Base-by-base conservation (phyloP, 2,113 vertebrate species). In the Erpornis zantholeuca region DNA sequence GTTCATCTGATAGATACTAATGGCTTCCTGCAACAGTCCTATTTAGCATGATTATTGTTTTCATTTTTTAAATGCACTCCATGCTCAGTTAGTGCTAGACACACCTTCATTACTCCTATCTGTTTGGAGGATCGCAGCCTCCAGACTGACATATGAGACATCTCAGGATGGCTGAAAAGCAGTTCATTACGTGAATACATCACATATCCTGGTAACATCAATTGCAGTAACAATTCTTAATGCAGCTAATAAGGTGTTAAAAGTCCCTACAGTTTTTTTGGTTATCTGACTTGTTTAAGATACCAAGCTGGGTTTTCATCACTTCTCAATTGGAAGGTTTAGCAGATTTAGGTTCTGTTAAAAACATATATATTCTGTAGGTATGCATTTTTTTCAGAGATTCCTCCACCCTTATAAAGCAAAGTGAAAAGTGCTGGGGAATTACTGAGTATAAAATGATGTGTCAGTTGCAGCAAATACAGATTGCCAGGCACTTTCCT, bases 81-180 rank as follows among this genome's bases (percentile, higher is more conserved):
- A 94, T 96, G 95, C 96, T 95, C 94, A 90, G 91, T 96, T 96
- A 97, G 96, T 97, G 92, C 91, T 47, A 93, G 95, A 89, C 91
- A 91, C 94, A 94, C 95, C 95, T 97, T 97, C 96, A 96, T 97
- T 96, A 96, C 92, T 95, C 94, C 94, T 97, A 97, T 95, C 97
- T 94, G 76, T 92, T 92, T 81, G 91, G 89, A 95, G 80, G 94
- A 96, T 97, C 94, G 0, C 89, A 92, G 92, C 88, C 91, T 96
- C 91, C 88, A 95, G 94, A 91, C 94, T 97, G 96, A 97, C 96
- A 89, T 96, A 96, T 95, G 96, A 96, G 96, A 96, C 96, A 97
- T 83, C 91, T 97, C 96, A 95, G 93, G 91, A 64, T 35, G 84
- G 72, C 86, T 95, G 95, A 96, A 95, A 95, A 97, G 95, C 93